phyloP scores from a whole-genome alignment of 2,797 vertebrate species.

The Premnoplex brunnescens region DNA sequence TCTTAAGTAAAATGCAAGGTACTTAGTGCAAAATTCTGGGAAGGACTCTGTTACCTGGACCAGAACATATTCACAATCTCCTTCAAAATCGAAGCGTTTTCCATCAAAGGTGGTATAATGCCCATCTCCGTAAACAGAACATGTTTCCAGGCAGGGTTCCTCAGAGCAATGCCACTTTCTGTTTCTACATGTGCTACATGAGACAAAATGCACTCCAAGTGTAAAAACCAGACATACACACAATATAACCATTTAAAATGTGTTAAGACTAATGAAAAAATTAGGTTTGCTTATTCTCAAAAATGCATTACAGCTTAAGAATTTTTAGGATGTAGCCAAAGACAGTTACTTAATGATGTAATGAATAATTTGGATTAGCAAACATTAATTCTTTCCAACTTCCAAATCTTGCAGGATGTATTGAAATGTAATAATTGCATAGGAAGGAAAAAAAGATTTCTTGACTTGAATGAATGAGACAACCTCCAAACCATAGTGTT shows the following conservation, averaged over 20 bases:
- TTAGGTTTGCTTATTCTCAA: not conserved
- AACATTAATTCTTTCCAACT: not conserved
- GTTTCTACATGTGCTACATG: slow-evolving; percentile 80
- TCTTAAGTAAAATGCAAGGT: not conserved
- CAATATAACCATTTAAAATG: not conserved
- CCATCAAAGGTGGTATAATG: slow-evolving; percentile 92
- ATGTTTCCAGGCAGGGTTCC: slow-evolving; percentile 83
- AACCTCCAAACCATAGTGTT: not conserved
- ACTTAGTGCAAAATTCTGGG: not conserved
- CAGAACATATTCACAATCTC: slow-evolving; percentile 91
- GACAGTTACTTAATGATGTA: not conserved
- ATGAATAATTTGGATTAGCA: not conserved
- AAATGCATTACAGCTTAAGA: not conserved
- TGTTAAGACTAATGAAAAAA: not conserved
- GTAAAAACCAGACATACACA: not conserved
- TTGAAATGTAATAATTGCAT: not conserved
- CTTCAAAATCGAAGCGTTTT: slow-evolving; percentile 87
- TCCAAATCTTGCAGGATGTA: not conserved
- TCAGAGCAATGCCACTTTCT: slow-evolving; percentile 86
- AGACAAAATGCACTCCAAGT: not conserved
- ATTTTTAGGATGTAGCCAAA: not conserved
- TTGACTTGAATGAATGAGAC: not conserved
- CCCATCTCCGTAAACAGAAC: slow-evolving; percentile 89
- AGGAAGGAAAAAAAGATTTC: not conserved
- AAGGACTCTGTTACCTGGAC: slow-evolving; percentile 80